Conservation (phyloP, 2,888 invertebrate species). For the Mythimna pallens region DNA sequence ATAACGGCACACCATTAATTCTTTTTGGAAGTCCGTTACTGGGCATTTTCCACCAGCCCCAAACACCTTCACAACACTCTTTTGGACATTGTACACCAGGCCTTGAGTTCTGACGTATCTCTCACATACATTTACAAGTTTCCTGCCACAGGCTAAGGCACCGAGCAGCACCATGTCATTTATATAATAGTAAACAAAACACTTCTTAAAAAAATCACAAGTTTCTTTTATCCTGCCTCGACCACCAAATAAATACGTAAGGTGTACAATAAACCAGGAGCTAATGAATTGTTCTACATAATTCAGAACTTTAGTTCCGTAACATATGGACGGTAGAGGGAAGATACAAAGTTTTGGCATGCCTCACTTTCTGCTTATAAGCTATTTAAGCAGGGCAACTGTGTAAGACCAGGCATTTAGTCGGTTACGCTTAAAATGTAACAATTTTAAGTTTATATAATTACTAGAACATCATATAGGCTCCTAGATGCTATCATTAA, state of each 20-base stretch:
- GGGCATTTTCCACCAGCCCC: no score
- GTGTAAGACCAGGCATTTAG: neutral
- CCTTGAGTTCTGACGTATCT: no score
- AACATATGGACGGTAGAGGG: slow-evolving; percentile 3
- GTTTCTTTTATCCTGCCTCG: neutral
- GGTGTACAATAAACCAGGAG: neutral
- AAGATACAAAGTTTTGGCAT: slow-evolving; percentile 28
- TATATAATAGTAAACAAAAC: neutral
- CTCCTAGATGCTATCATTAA: no score
- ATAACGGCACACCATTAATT: no score
- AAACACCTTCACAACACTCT: no score
- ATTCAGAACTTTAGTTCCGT: slow-evolving; percentile 24
- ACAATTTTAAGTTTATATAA: slow-evolving; percentile 8
- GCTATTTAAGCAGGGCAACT: slow-evolving; percentile 27
- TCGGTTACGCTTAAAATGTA: neutral
- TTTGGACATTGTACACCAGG: no score
- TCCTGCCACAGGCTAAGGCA: no score
- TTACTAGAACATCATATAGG: neutral
- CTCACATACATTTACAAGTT: no score
- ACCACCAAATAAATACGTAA: neutral
- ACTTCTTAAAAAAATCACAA: neutral
- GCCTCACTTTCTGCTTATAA: slow-evolving; percentile 21
- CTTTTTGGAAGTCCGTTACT: no score
- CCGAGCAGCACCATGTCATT: no score
- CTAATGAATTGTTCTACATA: slow-evolving; percentile 26